Evolutionary conservation across 2,888 invertebrate genomes (phyloP).

Genomic region (Heteropelma amictum): DNA sequence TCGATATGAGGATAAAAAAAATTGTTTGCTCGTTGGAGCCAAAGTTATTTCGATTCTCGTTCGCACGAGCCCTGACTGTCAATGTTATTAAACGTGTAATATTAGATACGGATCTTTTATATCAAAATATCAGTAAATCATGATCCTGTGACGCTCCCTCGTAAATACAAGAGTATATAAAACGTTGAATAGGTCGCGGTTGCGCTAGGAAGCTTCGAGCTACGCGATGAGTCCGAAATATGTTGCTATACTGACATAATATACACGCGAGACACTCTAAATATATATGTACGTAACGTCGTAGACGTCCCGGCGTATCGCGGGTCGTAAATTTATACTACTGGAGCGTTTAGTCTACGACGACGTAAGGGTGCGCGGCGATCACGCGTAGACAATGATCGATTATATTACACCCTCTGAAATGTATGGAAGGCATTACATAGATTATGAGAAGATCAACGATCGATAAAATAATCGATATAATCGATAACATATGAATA

Average conservation of each 20-base stretch:
- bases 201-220: not conserved
- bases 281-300: conserved; percentile 20
- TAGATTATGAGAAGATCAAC: too few species aligned
- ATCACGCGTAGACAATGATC: conserved; percentile 3
- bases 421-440: too few species aligned
- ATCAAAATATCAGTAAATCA: not conserved
- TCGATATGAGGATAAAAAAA: too few species aligned
- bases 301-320: not conserved
- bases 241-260: not conserved
- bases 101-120: not conserved
- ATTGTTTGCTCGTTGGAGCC: too few species aligned
- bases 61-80: too few species aligned
- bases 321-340: conserved; percentile 56
- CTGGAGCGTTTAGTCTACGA: conserved; percentile 11
- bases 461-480: too few species aligned
- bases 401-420: too few species aligned
- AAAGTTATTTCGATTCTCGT: too few species aligned
- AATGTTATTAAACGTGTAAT: too few species aligned
- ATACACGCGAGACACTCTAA: not conserved
- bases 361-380: not conserved
- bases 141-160: not conserved
- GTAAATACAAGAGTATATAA: conserved; percentile 3
- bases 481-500: too few species aligned
- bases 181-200: conserved; percentile 9
- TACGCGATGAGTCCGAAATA: not conserved